phyloP scores from a whole-genome alignment of 2,888 invertebrate species.

The Thera britannica region DNA sequence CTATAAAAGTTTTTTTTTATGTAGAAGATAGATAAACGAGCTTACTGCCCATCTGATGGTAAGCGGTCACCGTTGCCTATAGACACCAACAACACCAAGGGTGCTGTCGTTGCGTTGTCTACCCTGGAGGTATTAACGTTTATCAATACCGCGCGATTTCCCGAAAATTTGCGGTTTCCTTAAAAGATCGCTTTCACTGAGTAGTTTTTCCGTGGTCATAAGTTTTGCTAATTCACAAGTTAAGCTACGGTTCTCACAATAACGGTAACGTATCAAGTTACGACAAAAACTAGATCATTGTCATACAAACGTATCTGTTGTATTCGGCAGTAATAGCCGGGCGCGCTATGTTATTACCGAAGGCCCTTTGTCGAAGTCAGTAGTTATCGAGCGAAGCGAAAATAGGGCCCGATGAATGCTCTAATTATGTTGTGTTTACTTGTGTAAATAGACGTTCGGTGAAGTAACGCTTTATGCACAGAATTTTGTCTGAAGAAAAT shows the following conservation, averaged over 20 bases:
- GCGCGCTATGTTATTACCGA: slow-evolving; percentile 76
- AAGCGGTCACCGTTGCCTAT: no score
- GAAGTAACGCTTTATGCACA: not conserved
- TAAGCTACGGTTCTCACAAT: slow-evolving; percentile 45
- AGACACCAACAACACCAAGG: no score
- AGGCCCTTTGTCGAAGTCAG: slow-evolving; percentile 66
- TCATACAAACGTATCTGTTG: slow-evolving; percentile 84
- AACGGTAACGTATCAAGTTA: slow-evolving; percentile 66
- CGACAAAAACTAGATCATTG: slow-evolving; percentile 76
- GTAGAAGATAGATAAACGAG: no score
- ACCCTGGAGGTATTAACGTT: no score
- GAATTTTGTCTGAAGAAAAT: not conserved
- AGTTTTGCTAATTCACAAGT: slow-evolving; percentile 36
- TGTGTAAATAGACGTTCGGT: not conserved
- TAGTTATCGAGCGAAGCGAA: slow-evolving; percentile 55
- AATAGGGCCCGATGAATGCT: slow-evolving; percentile 45
- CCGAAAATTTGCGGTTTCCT: no score
- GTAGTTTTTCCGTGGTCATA: not conserved
- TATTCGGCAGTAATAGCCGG: slow-evolving; percentile 73
- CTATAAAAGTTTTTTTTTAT: no score
- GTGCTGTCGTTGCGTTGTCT: no score
- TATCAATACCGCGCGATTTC: no score
- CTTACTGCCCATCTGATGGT: no score
- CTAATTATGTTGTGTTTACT: slow-evolving; percentile 3
- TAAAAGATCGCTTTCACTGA: no score